Percentiles rank a stretch among this genome's conserved stretches.
These are phyloP conservation scores for Gavialis gangeticus DNA, from an alignment of 2,113 vertebrate species.

Conservation along the genomic window DNA sequence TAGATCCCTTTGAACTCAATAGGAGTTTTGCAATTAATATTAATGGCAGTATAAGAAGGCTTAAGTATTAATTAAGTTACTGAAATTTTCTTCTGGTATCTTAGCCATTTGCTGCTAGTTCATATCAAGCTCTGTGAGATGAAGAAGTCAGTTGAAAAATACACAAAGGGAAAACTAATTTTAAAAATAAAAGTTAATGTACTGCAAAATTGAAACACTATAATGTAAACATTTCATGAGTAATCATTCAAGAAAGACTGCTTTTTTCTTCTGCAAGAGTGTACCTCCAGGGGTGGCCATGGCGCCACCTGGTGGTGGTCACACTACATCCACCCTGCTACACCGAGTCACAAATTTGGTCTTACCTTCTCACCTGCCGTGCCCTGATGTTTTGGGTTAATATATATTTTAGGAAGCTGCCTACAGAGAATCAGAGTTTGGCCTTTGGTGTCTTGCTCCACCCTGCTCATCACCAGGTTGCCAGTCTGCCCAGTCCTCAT, in stretches of 20 bases:
- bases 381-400: no score
- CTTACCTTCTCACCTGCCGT: no score
- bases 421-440: no score
- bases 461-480: no score
- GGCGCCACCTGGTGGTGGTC: no score
- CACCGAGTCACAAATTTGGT: no score
- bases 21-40: not conserved
- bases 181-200: not conserved
- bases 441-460: no score
- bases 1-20: not conserved
- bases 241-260: not conserved
- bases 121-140: not conserved
- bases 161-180: not conserved
- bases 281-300: no score
- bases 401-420: no score
- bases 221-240: no score
- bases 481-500: no score
- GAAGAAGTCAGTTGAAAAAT: not conserved
- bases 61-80: not conserved
- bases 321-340: no score
- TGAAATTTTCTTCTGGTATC: not conserved
- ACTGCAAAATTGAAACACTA: not conserved
- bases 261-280: not conserved
- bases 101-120: not conserved
- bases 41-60: not conserved